phyloP scores from a whole-genome alignment of 35 echinoderm and acorn worm species.

The Stichopus chloronotus region DNA sequence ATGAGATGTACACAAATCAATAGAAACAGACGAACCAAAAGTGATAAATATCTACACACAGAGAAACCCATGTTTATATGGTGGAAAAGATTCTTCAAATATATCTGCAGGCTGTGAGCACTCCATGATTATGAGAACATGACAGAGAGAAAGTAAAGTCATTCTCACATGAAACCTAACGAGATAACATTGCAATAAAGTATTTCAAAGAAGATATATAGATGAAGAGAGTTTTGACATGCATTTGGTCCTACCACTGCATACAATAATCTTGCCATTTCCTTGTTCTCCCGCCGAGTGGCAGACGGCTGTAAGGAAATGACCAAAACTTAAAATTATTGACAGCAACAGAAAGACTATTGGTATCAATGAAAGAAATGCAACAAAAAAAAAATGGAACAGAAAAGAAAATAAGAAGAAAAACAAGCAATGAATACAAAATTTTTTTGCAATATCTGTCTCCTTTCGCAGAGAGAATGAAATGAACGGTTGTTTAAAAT shows the following conservation, averaged over 20 bases:
- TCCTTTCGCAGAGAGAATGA: too few relatives aligned
- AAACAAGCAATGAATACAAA: background rate
- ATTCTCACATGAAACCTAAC: background rate
- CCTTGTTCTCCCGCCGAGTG: conserved; percentile 49
- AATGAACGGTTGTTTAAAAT: too few relatives aligned
- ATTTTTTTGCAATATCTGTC: too few relatives aligned
- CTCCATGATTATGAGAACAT: background rate
- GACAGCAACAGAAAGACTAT: background rate
- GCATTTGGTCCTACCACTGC: conserved; percentile 53
- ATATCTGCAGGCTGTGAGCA: background rate
- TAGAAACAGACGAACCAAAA: background rate
- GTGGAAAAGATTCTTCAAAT: background rate
- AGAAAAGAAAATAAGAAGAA: background rate
- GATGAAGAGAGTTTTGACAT: background rate
- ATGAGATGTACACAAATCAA: background rate
- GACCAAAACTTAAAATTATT: conserved; percentile 52
- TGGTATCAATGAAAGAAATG: background rate
- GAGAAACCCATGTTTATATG: conserved; percentile 9
- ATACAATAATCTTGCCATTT: conserved; percentile 60
- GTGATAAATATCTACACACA: background rate
- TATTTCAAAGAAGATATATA: background rate
- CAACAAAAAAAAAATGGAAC: background rate
- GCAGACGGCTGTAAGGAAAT: conserved; percentile 44
- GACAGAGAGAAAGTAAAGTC: background rate
- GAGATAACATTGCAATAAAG: background rate